phyloP scores from a whole-genome alignment of 2,113 vertebrate species.

The Euleptes europaea region DNA sequence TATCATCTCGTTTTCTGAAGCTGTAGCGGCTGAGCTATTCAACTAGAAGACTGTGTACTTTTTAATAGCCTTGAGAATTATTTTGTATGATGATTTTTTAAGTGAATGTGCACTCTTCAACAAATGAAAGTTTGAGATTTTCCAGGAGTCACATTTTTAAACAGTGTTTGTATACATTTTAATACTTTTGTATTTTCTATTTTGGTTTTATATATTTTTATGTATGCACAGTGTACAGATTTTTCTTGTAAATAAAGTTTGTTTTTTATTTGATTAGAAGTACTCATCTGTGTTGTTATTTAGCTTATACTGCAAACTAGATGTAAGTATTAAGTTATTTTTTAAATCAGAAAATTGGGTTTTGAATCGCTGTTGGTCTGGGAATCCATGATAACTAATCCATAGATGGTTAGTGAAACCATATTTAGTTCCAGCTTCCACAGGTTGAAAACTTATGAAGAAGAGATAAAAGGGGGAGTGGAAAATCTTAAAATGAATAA shows the following conservation, averaged over 20 bases:
- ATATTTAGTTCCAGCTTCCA: background rate
- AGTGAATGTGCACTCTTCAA: slow-evolving; percentile 74
- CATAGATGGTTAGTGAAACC: background rate
- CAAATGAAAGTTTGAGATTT: slow-evolving; percentile 74
- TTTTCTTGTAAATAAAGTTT: slow-evolving; percentile 84
- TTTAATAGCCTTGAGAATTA: slow-evolving; percentile 79
- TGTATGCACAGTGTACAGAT: slow-evolving; percentile 82
- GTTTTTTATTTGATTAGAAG: slow-evolving; percentile 74
- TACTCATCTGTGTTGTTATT: slow-evolving; percentile 48
- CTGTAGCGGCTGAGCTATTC: slow-evolving; percentile 64
- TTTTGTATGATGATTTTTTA: slow-evolving; percentile 84
- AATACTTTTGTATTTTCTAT: slow-evolving; percentile 85
- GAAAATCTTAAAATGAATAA: background rate
- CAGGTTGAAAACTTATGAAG: background rate
- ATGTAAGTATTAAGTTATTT: slow-evolving; percentile 14
- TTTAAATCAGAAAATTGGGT: background rate
- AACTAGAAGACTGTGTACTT: slow-evolving; percentile 75
- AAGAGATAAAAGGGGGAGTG: background rate
- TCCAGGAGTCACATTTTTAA: slow-evolving; percentile 79
- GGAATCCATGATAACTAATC: background rate
- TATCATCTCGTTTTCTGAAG: slow-evolving; percentile 49
- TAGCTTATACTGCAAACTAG: slow-evolving; percentile 15
- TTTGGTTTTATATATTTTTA: slow-evolving; percentile 89
- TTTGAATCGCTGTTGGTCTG: background rate
- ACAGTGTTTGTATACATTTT: slow-evolving; percentile 85